Evolutionary conservation across 2,113 vertebrate genomes (phyloP), one percentile per base, ranked within the genome.

Genomic region (Manacus vitellinus): DNA sequence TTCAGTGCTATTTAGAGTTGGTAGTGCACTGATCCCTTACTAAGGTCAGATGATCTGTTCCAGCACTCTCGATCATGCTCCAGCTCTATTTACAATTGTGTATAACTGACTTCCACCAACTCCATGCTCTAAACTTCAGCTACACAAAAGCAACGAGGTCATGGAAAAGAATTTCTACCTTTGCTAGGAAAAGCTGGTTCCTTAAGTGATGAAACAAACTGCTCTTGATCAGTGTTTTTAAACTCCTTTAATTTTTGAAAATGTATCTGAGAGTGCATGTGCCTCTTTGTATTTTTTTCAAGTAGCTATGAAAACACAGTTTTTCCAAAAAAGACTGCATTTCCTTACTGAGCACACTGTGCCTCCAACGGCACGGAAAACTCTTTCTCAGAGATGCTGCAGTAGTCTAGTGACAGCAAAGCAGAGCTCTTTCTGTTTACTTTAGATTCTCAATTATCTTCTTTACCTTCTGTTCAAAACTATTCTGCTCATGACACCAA

Each of bases 31-130:
- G 79, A 91, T 56, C 61, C 7, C 2, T 14, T 37, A 46, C 35
- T 30, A 61, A 35, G 0, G 0, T 28, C 30, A 44, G 8, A 44
- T 0, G 0, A 39, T 4, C 67, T 43, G 35, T 41, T 88, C 16
- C 72, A 62, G 51, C 19, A 70, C 18, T 35, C 9, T 14, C 56
- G 0, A 9, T 9, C 23, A 4, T 4, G 10, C 54, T 56, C 58
- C 54, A 41, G 33, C 37, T 83, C 46, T 41, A 85, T n/a, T 76
- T 65, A n/a, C 33, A 79, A 3, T 2, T 39, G 22, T 3, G 4
- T 39, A 10, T 16, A 67, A 61, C 12, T 51, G 27, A 41, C 41
- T 73, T 76, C 46, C 4, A 3, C 9, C n/a, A 46, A 28, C 54
- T 49, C 65, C 7, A 1, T 25, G 49, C 43, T 76, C 37, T 46